phyloP scores from a whole-genome alignment of 2,888 invertebrate species.

The Allolobophora icterica region DNA sequence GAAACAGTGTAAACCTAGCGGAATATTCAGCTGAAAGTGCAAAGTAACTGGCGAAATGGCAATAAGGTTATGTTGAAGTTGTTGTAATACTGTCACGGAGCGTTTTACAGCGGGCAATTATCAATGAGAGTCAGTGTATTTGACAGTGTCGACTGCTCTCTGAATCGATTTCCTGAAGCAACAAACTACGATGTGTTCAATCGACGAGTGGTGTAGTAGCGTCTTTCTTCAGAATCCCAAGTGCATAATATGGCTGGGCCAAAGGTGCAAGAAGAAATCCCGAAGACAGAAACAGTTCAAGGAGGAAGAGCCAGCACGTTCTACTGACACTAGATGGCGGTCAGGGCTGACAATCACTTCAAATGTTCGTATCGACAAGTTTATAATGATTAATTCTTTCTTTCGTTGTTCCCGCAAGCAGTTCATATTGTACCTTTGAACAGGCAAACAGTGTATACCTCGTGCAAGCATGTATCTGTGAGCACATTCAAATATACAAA shows the following conservation, averaged over 20 bases:
- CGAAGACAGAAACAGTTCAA: not conserved
- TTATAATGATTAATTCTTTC: not conserved
- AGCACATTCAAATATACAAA: too few relatives aligned
- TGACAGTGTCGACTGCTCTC: not conserved
- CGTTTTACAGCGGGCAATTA: not conserved
- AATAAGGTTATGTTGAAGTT: not conserved
- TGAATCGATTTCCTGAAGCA: not conserved
- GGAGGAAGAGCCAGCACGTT: not conserved
- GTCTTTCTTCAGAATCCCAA: not conserved
- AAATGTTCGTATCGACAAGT: not conserved
- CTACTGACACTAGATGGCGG: not conserved
- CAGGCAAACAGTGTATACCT: not conserved
- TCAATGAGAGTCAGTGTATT: not conserved
- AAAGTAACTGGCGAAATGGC: not conserved
- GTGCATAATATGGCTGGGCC: not conserved
- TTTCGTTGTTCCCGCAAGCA: not conserved
- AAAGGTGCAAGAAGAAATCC: not conserved
- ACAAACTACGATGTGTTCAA: slow-evolving; percentile 5
- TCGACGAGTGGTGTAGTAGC: not conserved
- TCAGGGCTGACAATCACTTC: not conserved
- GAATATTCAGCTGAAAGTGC: not conserved
- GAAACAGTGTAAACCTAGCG: not conserved
- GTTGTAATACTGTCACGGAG: not conserved
- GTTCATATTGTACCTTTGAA: slow-evolving; percentile 5
- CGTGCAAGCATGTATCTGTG: not conserved